Percentiles rank a stretch among this genome's conserved stretches.
Conservation (phyloP, 1,140 invertebrate genomes). For the Musca vetustissima region DNA sequence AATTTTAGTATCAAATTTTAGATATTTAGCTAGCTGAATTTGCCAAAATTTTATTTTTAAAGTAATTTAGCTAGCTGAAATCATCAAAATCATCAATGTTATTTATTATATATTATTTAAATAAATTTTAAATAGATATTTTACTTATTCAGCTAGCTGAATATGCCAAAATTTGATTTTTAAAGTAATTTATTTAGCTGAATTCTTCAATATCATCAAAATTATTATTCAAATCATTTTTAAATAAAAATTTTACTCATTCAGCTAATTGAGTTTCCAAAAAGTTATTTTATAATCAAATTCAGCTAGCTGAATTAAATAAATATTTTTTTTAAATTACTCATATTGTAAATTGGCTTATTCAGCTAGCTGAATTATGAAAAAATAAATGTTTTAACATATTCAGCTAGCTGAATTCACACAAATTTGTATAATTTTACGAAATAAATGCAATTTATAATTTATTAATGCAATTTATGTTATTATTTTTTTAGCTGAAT, state of each 20-base stretch:
- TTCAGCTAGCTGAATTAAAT: no score
- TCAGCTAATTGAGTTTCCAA: no score
- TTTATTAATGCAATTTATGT: no score
- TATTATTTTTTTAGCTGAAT: no score
- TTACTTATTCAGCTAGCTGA: neutral
- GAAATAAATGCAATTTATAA: no score
- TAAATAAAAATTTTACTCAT: no score
- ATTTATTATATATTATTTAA: no score
- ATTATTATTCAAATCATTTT: neutral
- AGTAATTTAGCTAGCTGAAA: slow-evolving; percentile 2
- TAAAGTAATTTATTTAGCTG: slow-evolving; percentile 2
- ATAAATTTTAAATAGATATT: neutral
- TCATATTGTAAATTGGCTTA: no score
- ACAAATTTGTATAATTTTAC: neutral
- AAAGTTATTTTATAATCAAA: no score
- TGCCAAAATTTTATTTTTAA: neutral
- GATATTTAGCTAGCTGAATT: neutral
- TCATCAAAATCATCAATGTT: neutral
- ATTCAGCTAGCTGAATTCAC: slow-evolving; percentile 1
- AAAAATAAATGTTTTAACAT: neutral
- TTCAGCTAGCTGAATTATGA: no score
- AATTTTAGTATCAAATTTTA: neutral
- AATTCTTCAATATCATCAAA: no score
- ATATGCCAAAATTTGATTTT: neutral
- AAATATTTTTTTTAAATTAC: no score